phyloP scores from a whole-genome alignment of 2,113 vertebrate genomes.

The Pluvialis apricaria region DNA sequence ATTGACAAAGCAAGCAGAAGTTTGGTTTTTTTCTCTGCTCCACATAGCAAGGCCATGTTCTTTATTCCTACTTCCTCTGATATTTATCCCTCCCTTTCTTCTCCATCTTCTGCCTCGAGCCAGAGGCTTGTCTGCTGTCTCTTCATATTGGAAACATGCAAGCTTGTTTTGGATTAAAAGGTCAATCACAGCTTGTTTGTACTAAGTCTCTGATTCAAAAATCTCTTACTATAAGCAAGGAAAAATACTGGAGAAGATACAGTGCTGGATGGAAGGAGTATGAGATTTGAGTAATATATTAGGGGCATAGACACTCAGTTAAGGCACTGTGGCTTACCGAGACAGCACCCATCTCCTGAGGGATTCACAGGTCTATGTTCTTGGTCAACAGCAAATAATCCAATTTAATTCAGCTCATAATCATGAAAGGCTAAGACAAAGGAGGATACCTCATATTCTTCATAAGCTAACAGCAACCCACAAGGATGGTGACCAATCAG shows the following conservation, averaged over 20 bases:
- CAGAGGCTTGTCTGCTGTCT: conserved; percentile 58
- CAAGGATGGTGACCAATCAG: not conserved
- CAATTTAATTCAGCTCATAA: not conserved
- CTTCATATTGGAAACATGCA: conserved; percentile 57
- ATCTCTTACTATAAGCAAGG: conserved; percentile 1
- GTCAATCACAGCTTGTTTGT: conserved; percentile 66
- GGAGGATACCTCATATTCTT: not conserved
- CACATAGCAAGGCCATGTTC: conserved; percentile 1
- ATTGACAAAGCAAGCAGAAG: conserved; percentile 23
- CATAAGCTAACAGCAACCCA: not conserved
- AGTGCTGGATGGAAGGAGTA: not conserved
- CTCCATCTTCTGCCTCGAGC: conserved; percentile 62
- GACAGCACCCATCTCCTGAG: not conserved
- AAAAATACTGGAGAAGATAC: conserved; percentile 8
- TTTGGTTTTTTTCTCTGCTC: not conserved
- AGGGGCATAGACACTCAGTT: not conserved
- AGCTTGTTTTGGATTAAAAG: conserved; percentile 70
- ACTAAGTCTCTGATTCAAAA: conserved; percentile 39
- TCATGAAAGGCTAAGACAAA: not conserved
- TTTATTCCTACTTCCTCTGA: conserved; percentile 18
- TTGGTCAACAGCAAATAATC: not conserved
- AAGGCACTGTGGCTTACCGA: not conserved
- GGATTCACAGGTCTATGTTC: not conserved
- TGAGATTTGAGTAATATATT: not conserved
- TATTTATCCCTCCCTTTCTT: conserved; percentile 55